Base-by-base conservation (phyloP, 2,113 vertebrate genomes). In the Forbesichthys papilliferus region DNA sequence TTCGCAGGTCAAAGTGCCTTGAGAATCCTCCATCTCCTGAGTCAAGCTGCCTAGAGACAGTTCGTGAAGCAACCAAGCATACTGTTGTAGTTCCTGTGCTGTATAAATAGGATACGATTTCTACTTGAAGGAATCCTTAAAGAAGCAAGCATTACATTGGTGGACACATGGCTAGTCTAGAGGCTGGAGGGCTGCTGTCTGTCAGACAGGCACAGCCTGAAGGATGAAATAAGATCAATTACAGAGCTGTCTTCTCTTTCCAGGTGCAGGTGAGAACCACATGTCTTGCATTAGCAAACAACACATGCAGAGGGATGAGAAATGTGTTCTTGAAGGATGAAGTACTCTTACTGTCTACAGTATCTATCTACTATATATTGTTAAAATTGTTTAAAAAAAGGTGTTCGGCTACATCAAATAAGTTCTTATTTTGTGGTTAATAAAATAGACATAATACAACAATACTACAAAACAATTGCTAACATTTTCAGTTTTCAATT, bases 171-270 rank as follows among this genome's bases (percentile, higher is more conserved):
- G 66, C 64, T 14, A 18, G 61, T 13, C 53, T 64, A 76, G 73
- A 69, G 74, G 75, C 60, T 10, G 60, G 71, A 73, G 66, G 64
- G 61, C 59, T 46, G 64, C 33, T 67, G 56, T 74, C 56, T 72
- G 75, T 71, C 67, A 63, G 75, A 75, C 59, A 78, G 73, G 72
- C 59, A 48, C 67, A 81, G 63, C 69, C 73, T 34, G 61, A 58
- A 66, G 56, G 64, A 48, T 64, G 77, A 83, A 85, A 83, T 66
- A 55, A 80, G 82, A 86, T 88, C 71, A 79, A 81, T 84, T 77
- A 81, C 73, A 82, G 57, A 75, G 61, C 84, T 62, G 72, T 88
- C 4, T 79, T 48, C 69, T 82, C 68, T 65, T 81, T 79, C 82
- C 62, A 52, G 65, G 80, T 75, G 80, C 79, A 85, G 84, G 84